Evolutionary conservation across 1,140 invertebrate genomes (phyloP).

Genomic region (Macrocentrus cingulum): DNA sequence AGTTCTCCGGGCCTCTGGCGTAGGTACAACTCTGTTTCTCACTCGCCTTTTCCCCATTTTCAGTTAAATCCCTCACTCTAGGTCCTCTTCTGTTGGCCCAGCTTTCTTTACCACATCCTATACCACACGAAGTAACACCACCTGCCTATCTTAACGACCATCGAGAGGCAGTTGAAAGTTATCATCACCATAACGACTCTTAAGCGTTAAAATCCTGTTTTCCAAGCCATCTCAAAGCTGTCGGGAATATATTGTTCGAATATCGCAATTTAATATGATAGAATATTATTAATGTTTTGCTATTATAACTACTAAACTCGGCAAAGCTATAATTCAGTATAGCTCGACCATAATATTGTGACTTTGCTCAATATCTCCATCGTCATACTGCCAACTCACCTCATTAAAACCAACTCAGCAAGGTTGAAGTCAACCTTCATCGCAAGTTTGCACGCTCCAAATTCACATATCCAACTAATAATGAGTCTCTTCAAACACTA

Average conservation of each 20-base stretch:
- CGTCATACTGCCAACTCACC: constrained; percentile 24
- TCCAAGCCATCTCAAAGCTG: neutral
- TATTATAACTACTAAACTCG: neutral
- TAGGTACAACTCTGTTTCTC: no score
- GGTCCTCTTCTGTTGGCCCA: constrained; percentile 7
- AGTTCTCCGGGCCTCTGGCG: no score
- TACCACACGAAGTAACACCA: neutral
- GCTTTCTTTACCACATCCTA: neutral
- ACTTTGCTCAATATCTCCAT: neutral
- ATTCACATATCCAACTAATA: no score
- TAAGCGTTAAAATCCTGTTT: constrained; percentile 10
- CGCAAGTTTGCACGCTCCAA: neutral
- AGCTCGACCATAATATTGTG: neutral
- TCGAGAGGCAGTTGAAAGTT: constrained; percentile 42
- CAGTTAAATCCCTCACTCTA: neutral
- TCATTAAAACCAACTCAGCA: constrained; percentile 37
- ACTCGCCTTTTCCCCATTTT: constrained; percentile 7
- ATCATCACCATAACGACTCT: constrained; percentile 37
- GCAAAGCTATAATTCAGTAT: neutral
- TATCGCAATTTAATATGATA: neutral
- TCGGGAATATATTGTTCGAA: neutral
- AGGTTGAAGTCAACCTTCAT: constrained; percentile 13
- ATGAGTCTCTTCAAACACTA: no score
- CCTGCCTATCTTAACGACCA: constrained; percentile 42
- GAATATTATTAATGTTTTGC: neutral